Evolutionary conservation across 2,113 vertebrate genomes (phyloP).

Genomic region (Lepisosteus oculatus): DNA sequence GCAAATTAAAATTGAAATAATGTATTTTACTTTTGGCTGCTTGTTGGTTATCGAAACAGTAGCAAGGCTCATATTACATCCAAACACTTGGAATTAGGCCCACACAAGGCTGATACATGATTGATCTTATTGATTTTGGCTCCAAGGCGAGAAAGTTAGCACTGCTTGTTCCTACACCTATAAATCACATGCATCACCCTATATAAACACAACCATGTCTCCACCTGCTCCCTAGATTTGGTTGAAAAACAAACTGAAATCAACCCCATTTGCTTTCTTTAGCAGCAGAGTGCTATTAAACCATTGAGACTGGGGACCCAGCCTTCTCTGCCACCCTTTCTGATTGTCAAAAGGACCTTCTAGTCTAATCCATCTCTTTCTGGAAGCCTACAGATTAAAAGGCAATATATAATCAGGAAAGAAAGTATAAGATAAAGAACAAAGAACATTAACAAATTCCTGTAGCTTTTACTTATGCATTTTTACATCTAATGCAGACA

Average conservation of each 20-base stretch:
- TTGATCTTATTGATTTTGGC: constrained; percentile 49
- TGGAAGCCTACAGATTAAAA: too few species aligned
- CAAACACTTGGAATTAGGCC: constrained; percentile 15
- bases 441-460: too few species aligned
- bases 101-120: constrained; percentile 29
- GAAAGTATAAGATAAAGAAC: too few species aligned
- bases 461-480: too few species aligned
- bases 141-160: constrained; percentile 47
- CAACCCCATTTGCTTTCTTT: neutral
- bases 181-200: constrained; percentile 51
- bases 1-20: neutral
- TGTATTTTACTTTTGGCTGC: neutral
- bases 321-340: neutral
- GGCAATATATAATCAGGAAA: too few species aligned
- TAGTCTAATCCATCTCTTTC: too few species aligned
- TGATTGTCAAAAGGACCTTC: neutral
- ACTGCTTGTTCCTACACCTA: constrained; percentile 43
- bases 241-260: constrained; percentile 1
- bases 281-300: neutral
- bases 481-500: too few species aligned
- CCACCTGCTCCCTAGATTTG: neutral
- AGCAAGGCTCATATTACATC: neutral
- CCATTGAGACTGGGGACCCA: neutral
- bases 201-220: constrained; percentile 36
- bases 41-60: constrained; percentile 10